Evolutionary conservation across 2,797 vertebrate genomes (phyloP), one percentile per base, ranked within the genome.

Genomic region (Sebastes kiyomatsui): DNA sequence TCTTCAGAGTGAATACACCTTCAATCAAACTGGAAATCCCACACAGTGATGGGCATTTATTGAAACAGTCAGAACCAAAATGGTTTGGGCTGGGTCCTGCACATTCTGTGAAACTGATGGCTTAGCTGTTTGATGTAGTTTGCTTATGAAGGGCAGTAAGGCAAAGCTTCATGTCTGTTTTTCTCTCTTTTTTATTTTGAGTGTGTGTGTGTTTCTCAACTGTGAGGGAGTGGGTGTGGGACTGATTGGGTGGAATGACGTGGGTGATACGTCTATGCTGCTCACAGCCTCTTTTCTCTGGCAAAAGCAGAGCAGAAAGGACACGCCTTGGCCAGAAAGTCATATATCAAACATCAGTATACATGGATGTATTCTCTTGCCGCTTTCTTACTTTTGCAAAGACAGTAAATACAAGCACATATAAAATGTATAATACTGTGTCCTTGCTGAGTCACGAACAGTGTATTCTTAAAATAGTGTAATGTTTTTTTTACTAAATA

Each of bases 221-320:
- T 78, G 72, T 66, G 58, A 23, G 11, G 42, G 33, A 78, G 71
- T 70, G 81, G 54, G 75, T 58, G 79, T 85, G 72, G 65, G 78
- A 67, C 68, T 11, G 67, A 68, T 20, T 74, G 71, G 35, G 32
- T 77, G 64, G 76, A 84, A 84, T 79, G 75, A 82, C 74, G 72
- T 55, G 46, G 62, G 30, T 82, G 64, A 79, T 56, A 68, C 0
- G 1, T 30, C 60, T 66, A 5, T 62, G 54, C 42, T 56, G 28
- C 68, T 82, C 49, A 16, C 11, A 46, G 64, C 22, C 59, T 80
- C 28, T 25, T 66, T 80, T 80, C 16, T 25, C 32, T 71, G 82
- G 66, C 68, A 83, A 71, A 83, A 82, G 70, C 54, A 69, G 67
- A 81, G 42, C 79, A 72, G 56, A 82, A 55, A 69, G 83, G 79